Conservation (phyloP, 2,888 invertebrate species). For the Xestia sexstrigata region DNA sequence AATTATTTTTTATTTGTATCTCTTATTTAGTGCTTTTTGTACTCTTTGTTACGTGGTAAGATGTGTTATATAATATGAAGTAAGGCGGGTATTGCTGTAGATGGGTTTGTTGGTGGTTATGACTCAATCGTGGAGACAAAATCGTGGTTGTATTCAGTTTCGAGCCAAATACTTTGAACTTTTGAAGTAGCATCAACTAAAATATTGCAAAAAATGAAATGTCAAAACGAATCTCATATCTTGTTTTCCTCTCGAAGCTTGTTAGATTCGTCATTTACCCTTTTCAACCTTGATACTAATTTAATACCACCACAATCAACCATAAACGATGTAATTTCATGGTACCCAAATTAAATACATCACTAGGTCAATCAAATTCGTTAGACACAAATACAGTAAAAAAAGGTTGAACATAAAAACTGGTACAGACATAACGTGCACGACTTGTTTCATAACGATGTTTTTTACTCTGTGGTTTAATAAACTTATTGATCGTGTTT, state of each 20-base stretch:
- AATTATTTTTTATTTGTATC: conserved; percentile 25
- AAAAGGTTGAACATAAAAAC: conserved; percentile 42
- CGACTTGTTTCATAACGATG: conserved; percentile 45
- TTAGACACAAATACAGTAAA: conserved; percentile 25
- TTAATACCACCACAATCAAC: conserved; percentile 9
- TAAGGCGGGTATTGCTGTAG: conserved; percentile 2
- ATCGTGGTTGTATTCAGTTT: conserved; percentile 11
- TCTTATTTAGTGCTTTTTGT: conserved; percentile 13
- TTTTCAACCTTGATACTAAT: conserved; percentile 6
- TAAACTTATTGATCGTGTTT: conserved; percentile 23
- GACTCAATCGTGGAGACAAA: conserved; percentile 39
- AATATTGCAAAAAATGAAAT: neutral
- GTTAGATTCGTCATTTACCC: conserved; percentile 9
- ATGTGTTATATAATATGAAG: conserved; percentile 35
- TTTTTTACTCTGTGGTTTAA: conserved; percentile 38
- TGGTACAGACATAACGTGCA: conserved; percentile 35
- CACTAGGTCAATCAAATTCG: conserved; percentile 39
- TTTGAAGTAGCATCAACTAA: neutral
- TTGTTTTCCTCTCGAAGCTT: neutral
- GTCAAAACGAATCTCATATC: neutral
- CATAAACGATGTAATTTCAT: conserved; percentile 4
- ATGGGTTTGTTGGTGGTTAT: conserved; percentile 31
- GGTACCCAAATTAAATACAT: conserved; percentile 28
- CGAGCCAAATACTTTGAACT: neutral
- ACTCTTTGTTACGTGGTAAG: conserved; percentile 15